A percentile compares a stretch with the other conserved stretches of the same genome.
phyloP scores from a whole-genome alignment of 2,113 vertebrate species.

The Tautogolabrus adspersus region DNA sequence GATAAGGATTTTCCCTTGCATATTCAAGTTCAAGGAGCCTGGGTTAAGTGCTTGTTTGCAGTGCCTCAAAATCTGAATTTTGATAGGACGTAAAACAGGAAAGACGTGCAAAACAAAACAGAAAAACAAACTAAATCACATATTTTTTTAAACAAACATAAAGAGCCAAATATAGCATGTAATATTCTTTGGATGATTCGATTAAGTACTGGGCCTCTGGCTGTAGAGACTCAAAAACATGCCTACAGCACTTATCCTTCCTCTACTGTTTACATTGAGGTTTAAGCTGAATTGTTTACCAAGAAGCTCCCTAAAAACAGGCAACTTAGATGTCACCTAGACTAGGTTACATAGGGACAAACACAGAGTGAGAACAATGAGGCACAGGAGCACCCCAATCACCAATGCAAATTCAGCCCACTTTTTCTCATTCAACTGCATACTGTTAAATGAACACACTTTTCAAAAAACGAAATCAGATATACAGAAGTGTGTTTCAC shows the following conservation, averaged over 20 bases:
- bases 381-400: background rate
- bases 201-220: background rate
- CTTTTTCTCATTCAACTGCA: background rate
- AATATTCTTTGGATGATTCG: background rate
- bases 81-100: background rate
- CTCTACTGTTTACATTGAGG: background rate
- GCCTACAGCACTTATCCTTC: background rate
- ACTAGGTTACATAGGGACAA: background rate
- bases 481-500: background rate
- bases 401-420: no score
- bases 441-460: background rate
- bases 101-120: background rate
- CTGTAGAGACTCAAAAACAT: constrained; percentile 3
- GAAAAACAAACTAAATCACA: background rate
- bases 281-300: background rate
- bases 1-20: background rate
- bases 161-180: no score
- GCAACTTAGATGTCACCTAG: background rate
- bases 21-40: no score
- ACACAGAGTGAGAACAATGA: background rate
- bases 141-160: no score
- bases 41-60: background rate
- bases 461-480: background rate
- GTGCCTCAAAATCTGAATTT: background rate
- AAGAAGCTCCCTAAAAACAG: background rate